These are phyloP conservation scores for Erebia epiphron DNA, from an alignment of 2,888 invertebrate species.

Conservation along the genomic window DNA sequence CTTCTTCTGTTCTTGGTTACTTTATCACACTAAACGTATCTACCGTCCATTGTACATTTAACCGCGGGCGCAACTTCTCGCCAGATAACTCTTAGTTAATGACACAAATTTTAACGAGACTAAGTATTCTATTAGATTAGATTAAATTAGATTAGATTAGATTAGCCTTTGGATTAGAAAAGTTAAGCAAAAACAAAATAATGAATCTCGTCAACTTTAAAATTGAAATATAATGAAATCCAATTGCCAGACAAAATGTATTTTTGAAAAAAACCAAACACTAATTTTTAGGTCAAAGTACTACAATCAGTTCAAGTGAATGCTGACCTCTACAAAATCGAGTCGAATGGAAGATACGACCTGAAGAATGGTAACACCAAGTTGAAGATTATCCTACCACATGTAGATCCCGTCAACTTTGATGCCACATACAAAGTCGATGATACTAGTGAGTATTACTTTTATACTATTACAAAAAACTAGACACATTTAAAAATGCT, in stretches of 20 bases:
- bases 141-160: too few species aligned
- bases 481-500: too few species aligned
- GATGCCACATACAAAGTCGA: conserved; percentile 71
- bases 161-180: not conserved
- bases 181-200: not conserved
- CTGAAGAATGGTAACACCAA: conserved; percentile 63
- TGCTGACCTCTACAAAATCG: conserved; percentile 76
- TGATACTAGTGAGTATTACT: conserved; percentile 30
- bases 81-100: too few species aligned
- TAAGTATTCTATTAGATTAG: too few species aligned
- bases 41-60: too few species aligned
- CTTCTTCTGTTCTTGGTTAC: too few species aligned
- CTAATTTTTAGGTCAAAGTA: conserved; percentile 55
- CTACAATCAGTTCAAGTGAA: conserved; percentile 76
- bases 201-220: not conserved
- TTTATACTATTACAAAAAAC: not conserved
- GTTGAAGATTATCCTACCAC: conserved; percentile 69
- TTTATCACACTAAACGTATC: too few species aligned
- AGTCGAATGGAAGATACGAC: conserved; percentile 64
- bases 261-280: not conserved
- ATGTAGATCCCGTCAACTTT: conserved; percentile 72
- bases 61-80: too few species aligned
- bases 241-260: too few species aligned
- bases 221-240: not conserved
- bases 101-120: too few species aligned